Base-by-base conservation (phyloP, 2,888 invertebrate genomes). In the Eilema sororculum region DNA sequence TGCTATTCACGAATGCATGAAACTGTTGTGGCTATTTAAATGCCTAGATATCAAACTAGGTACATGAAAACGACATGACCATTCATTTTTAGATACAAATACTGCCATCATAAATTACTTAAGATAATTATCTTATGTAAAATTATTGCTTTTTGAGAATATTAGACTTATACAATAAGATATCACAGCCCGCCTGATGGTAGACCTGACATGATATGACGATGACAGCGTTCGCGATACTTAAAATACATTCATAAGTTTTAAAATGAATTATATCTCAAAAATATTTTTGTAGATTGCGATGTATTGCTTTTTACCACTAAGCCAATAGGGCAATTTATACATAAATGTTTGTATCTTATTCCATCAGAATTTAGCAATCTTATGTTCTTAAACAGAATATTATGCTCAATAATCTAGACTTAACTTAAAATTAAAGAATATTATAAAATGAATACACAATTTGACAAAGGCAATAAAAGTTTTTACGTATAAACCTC, bases 391-490 rank as follows among this genome's bases (percentile, higher is more conserved):
- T 41, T 41, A 46, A 59, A 59, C 28, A 59, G 56, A 65, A 46
- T 59, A 68, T 68, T 64, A 68, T 64, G 68, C 68, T 57, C 52
- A 59, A 37, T 46, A 28, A 64, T 30, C 22, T 59, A 25, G 25
- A 5, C 57, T 61, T 61, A 37, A 25, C 52, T 63, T 66, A 66
- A 46, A 41, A 41, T 66, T 41, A 66, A n/a, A 59, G 20, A 37
- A 67, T 52, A 30, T 46, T 13, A 59, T 13, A 46, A 22, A 67
- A 60, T 58, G 46, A 60, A 46, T 46, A 67, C 24, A 30, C 28
- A 67, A 28, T 60, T 56, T 46, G 13, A 57, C 22, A 64, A 52
- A 58, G 24, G 12, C 24, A n/a, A 57, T 65, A 65, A 56, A 65
- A 65, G 22, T 33, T 57, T 58, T 58, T 58, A 9, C 13, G 10